phyloP scores from a whole-genome alignment of 2,797 vertebrate genomes.

The Anguilla marmorata region DNA sequence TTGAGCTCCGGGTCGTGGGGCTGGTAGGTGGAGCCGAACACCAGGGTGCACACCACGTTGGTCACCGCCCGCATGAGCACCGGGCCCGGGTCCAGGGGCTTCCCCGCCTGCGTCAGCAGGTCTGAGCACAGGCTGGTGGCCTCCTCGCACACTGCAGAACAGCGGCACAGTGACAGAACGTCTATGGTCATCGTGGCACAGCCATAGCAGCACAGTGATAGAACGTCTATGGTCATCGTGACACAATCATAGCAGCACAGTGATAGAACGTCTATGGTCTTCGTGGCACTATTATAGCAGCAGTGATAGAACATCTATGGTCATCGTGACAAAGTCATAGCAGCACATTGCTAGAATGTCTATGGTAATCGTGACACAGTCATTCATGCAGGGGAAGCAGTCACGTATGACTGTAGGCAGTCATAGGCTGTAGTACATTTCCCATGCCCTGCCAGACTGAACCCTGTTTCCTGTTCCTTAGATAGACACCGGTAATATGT shows the following conservation, averaged over 20 bases:
- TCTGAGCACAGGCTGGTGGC: slow-evolving; percentile 65
- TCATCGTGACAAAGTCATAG: not conserved
- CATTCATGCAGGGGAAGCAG: not conserved
- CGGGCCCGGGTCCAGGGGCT: slow-evolving; percentile 60
- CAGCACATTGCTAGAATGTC: not conserved
- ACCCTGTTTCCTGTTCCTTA: not conserved
- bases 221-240: not conserved
- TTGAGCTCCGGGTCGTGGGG: slow-evolving; percentile 64
- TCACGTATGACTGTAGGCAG: not conserved
- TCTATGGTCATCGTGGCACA: not conserved
- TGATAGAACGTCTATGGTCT: not conserved
- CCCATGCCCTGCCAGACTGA: not conserved
- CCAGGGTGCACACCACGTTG: slow-evolving; percentile 73
- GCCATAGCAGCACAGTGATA: not conserved
- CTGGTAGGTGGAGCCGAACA: slow-evolving; percentile 70
- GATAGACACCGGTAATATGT: not conserved
- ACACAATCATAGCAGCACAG: not conserved
- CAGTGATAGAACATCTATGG: not conserved
- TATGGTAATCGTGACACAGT: not conserved
- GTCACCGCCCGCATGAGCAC: slow-evolving; percentile 70
- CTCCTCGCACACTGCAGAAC: slow-evolving; percentile 61
- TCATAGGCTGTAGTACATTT: not conserved
- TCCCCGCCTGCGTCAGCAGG: slow-evolving; percentile 49
- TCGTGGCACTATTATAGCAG: too few relatives aligned
- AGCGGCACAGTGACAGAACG: slow-evolving; percentile 20